These are phyloP conservation scores for Apotomis turbidana DNA, from an alignment of 2,888 invertebrate genomes.

Conservation along the genomic window DNA sequence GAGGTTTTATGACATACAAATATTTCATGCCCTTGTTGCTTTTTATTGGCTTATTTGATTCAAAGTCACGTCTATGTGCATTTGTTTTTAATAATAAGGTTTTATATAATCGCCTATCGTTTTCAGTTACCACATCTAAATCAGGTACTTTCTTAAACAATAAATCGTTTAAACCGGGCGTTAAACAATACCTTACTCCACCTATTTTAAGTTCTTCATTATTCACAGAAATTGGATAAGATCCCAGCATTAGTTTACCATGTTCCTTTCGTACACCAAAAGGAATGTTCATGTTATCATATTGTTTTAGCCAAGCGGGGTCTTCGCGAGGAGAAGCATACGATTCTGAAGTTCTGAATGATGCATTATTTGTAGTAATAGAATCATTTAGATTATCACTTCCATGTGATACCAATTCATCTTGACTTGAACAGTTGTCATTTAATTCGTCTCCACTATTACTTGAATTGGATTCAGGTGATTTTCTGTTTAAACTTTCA, in stretches of 20 bases:
- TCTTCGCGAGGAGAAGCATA: neutral
- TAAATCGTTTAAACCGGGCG: neutral
- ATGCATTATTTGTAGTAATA: neutral
- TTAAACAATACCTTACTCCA: neutral
- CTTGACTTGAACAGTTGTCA: neutral
- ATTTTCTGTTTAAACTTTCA: neutral
- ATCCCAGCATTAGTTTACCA: neutral
- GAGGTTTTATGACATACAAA: neutral
- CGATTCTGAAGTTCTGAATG: neutral
- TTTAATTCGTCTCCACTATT: neutral
- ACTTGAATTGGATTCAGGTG: no score
- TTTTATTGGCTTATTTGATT: conserved; percentile 8
- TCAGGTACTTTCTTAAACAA: neutral
- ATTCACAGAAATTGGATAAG: neutral
- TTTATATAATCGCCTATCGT: neutral
- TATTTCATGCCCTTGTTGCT: conserved; percentile 10
- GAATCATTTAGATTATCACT: neutral
- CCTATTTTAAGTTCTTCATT: neutral
- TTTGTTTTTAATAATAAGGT: neutral
- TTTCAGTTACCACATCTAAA: neutral
- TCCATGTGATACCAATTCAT: neutral
- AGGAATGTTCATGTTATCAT: neutral
- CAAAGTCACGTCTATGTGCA: conserved; percentile 2
- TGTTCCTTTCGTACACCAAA: neutral
- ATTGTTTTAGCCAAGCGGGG: neutral